Evolutionary conservation across 2,113 vertebrate species (phyloP).

Genomic region (Xenopus laevis): DNA sequence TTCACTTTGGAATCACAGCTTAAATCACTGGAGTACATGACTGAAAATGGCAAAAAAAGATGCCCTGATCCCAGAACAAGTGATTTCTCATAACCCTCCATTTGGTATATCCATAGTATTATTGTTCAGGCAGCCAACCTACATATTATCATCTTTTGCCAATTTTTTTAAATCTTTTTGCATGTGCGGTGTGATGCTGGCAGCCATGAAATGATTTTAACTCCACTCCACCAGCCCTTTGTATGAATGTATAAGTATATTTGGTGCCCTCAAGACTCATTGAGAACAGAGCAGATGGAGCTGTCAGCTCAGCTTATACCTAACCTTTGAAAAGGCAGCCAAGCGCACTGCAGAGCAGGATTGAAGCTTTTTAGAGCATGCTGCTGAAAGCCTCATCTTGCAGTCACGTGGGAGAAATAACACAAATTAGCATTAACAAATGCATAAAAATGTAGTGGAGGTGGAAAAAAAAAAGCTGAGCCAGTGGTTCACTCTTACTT

Average conservation of each 20-base stretch:
- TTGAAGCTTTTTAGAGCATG: constrained; percentile 32
- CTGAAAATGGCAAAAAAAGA: neutral
- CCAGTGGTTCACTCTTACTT: neutral
- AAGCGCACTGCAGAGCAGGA: constrained; percentile 8
- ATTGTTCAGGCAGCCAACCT: too few relatives aligned
- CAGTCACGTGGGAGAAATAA: neutral
- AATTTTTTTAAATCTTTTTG: constrained; percentile 10
- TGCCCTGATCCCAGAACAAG: neutral
- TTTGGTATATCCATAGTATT: too few relatives aligned
- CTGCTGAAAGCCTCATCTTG: constrained; percentile 40
- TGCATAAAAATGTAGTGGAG: neutral
- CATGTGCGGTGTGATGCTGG: neutral
- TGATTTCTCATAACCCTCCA: neutral
- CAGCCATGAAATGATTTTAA: neutral
- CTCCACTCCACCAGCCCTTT: neutral
- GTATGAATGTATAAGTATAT: constrained; percentile 1
- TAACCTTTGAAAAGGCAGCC: constrained; percentile 41
- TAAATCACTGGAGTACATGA: neutral
- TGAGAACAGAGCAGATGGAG: constrained; percentile 41
- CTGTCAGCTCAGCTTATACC: constrained; percentile 39
- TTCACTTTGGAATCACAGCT: neutral
- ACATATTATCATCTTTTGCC: too few relatives aligned
- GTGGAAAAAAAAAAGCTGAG: neutral
- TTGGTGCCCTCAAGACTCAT: constrained; percentile 17
- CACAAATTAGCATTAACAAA: constrained; percentile 41